phyloP scores from a whole-genome alignment of 2,888 invertebrate species.

The Penaeus monodon region DNA sequence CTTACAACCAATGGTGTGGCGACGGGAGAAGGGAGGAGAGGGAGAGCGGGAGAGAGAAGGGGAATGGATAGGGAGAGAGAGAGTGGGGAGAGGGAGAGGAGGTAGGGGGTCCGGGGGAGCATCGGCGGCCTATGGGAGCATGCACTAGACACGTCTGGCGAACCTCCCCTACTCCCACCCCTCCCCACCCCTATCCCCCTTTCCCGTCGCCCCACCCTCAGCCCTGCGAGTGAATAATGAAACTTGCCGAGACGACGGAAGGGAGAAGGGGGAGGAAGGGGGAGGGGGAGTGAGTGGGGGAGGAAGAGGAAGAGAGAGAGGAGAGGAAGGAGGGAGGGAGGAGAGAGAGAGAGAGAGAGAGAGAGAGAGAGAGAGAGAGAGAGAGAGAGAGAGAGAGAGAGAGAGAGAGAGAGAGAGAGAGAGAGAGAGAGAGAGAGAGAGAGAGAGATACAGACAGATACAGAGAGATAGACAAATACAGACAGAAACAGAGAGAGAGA shows the following conservation, averaged over 20 bases:
- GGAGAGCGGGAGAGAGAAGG: not conserved
- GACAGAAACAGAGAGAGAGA: not conserved
- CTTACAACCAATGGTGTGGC: too few relatives aligned
- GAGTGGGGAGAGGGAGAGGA: not conserved
- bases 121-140: not conserved
- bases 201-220: too few relatives aligned
- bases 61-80: not conserved
- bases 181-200: too few relatives aligned
- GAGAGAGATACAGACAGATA: not conserved
- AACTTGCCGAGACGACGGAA: not conserved
- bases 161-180: too few relatives aligned
- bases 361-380: not conserved
- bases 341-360: not conserved
- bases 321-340: too few relatives aligned
- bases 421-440: not conserved
- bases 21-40: too few relatives aligned
- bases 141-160: too few relatives aligned
- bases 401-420: not conserved
- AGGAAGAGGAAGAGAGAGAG: not conserved
- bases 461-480: not conserved
- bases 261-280: not conserved
- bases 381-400: constrained; percentile 27
- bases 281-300: not conserved
- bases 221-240: too few relatives aligned
- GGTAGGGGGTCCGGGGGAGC: not conserved